These are phyloP conservation scores for Rotaria magnacalcarata DNA, from an alignment of 2,888 invertebrate species.

Conservation along the genomic window DNA sequence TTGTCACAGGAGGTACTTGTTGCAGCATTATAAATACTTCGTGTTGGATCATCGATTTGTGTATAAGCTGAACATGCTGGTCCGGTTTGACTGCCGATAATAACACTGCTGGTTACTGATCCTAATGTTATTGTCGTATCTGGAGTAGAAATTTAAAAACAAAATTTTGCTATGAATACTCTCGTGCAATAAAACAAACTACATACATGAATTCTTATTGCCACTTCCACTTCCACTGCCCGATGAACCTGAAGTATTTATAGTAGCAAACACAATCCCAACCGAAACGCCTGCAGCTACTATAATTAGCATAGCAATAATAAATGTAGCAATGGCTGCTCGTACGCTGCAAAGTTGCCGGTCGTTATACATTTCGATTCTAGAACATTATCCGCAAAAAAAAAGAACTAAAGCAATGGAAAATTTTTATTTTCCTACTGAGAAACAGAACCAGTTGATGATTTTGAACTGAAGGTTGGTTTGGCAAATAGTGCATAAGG, in stretches of 20 bases:
- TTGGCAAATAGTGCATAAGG: background rate
- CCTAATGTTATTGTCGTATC: background rate
- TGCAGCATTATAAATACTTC: background rate
- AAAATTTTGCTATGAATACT: background rate
- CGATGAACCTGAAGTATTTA: background rate
- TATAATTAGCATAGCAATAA: background rate
- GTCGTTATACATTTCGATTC: background rate
- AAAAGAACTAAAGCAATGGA: too few species aligned
- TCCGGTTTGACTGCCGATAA: background rate
- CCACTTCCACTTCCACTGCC: background rate
- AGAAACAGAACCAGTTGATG: background rate
- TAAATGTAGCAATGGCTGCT: background rate
- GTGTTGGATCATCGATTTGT: slow-evolving; percentile 10
- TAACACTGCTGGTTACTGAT: background rate
- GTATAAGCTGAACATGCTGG: background rate
- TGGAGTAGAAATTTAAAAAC: background rate
- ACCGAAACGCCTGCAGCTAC: background rate
- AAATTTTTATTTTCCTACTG: background rate
- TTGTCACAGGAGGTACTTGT: background rate
- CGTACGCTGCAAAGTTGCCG: background rate
- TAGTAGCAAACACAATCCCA: background rate
- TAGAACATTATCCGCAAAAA: background rate
- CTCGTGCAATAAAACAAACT: background rate
- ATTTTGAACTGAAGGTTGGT: background rate
- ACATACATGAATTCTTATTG: background rate